These are phyloP conservation scores for Sebastes steindachneri DNA, from an alignment of 2,797 vertebrate species.

Conservation along the genomic window DNA sequence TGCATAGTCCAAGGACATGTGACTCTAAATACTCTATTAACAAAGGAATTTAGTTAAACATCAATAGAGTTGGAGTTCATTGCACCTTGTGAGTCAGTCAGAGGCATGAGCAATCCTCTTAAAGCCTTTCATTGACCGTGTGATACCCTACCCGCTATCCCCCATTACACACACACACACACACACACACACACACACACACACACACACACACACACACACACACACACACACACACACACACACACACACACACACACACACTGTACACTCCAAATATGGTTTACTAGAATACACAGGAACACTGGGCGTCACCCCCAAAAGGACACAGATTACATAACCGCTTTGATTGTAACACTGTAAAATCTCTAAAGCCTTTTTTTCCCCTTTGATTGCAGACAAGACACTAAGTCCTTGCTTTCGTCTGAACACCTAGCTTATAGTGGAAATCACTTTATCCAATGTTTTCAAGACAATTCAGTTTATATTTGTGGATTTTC, in stretches of 20 bases:
- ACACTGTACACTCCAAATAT: constrained; percentile 1
- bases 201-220: not conserved
- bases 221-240: not conserved
- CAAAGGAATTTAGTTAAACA: constrained; percentile 74
- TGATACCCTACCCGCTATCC: constrained; percentile 11
- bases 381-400: not conserved
- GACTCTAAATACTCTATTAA: constrained; percentile 59
- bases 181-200: not conserved
- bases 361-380: not conserved
- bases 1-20: constrained; percentile 47
- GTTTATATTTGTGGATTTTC: not conserved
- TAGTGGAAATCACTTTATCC: not conserved
- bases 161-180: not conserved
- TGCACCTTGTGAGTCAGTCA: constrained; percentile 55
- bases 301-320: not conserved
- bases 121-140: constrained; percentile 40
- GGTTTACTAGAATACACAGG: not conserved
- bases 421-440: not conserved
- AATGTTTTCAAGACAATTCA: not conserved
- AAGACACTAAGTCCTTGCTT: not conserved
- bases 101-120: constrained; percentile 62
- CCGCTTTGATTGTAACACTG: not conserved
- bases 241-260: not conserved
- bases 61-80: constrained; percentile 63
- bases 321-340: constrained; percentile 21